Base-by-base conservation (phyloP, 1,140 invertebrate genomes). In the Plodia interpunctella region DNA sequence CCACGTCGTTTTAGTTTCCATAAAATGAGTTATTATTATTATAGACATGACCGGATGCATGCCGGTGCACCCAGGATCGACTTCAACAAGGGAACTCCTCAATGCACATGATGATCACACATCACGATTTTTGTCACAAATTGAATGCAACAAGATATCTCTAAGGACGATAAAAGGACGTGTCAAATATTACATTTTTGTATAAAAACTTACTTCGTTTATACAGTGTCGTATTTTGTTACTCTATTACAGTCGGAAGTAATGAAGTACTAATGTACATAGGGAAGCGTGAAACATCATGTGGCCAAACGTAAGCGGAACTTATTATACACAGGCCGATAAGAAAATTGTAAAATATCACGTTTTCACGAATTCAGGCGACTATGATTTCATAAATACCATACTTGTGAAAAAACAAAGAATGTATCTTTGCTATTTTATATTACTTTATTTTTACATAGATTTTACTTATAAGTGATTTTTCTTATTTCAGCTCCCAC, bases 401-500 rank as follows among this genome's bases (percentile, higher is more conserved):
- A 6, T 15, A 35, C 13, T 10, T 35, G 9, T 35, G n/a, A n/a
- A n/a, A n/a, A n/a, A n/a, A n/a, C n/a, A n/a, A n/a, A n/a, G n/a
- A n/a, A n/a, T n/a, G n/a, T n/a, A n/a, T n/a, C n/a, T n/a, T 38
- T 11, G 13, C 5, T 11, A 8, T 8, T 38, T 11, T 15, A 44
- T 15, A 44, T 15, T 44, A 44, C 2, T 44, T 44, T 1, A 32
- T 15, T 44, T 44, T 15, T 44, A 5, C 1, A 35, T 44, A 15
- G 2, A 32, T 38, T 49, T 49, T 20, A 52, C 18, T 20, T 56
- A 55, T 51, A 11, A 38, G 11, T 38, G 1, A 21, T 54, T 54
- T 68, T 62, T 69, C 56, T 68, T 57, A 63, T 38, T 86, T 65
- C 80, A 88, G 85, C 85, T 79, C 85, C 85, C 57, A 85, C 80